Evolutionary conservation across 37 sponge, comb jelly and placozoan genomes (phyloP), one percentile per base, ranked within the genome.

Genomic region (Chondrilla cf. caribensis): DNA sequence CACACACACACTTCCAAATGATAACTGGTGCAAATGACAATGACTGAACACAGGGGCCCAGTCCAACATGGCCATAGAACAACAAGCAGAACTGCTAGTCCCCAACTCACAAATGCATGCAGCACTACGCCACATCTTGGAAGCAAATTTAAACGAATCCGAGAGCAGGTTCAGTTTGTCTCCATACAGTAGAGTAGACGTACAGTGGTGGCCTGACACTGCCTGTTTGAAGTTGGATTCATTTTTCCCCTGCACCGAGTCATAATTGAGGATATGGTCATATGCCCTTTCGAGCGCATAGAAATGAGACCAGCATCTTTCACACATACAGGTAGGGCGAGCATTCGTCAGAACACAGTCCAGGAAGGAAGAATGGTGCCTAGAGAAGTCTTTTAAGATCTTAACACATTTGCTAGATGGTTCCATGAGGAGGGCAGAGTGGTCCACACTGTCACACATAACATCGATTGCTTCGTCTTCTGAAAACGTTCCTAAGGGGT

Each of bases 261-360:
- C 68, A 67, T 33, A 29, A 29, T 33, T 67, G 68, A 22, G 4
- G 29, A 67, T 67, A 2, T 0, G n/a, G 17, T 67, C 35, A 33
- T 67, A 67, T 1, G 29, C 29, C 1, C 4, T n/a, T 18, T 67
- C 1, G 7, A 67, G 11, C 29, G n/a, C 33, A 4, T 4, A 18
- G 35, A 31, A 67, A 4, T 29, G 35, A 6, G 68, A 33, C 31
- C 31, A 6, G 68, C 68, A 67, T 26, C 31, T 32, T 26, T 67
- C 68, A 33, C 68, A 67, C 35, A 67, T 29, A 33, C 68, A 67
- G 15, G 68, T 67, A 17, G 68, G 68, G 68, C 29, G 68, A 29
- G 68, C 26, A 33, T 67, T n/a, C 3, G 29, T 33, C 15, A 67
- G 29, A 29, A 26, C 17, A 4, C 68, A 67, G 35, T 29, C 68